These are phyloP conservation scores for Willowsia nigromaculata DNA, from an alignment of 2,888 invertebrate genomes.

Conservation along the genomic window DNA sequence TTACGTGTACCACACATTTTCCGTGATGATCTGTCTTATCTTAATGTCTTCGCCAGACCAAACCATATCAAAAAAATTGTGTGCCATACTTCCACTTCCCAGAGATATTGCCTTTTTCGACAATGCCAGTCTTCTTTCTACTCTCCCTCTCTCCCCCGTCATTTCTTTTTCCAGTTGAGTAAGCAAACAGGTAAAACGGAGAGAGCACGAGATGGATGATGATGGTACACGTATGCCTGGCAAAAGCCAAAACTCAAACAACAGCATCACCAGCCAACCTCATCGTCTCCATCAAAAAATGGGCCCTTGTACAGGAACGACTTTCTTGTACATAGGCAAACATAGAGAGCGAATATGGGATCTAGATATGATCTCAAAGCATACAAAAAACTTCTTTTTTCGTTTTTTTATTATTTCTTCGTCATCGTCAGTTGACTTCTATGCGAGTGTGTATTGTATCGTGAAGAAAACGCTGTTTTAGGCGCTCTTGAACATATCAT, in stretches of 20 bases:
- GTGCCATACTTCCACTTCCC: too few species aligned
- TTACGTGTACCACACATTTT: too few species aligned
- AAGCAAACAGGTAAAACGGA: neutral
- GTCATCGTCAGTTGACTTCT: neutral
- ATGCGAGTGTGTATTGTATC: neutral
- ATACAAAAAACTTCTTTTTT: neutral
- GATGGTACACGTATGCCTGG: neutral
- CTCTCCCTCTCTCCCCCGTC: neutral
- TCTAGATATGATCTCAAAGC: neutral
- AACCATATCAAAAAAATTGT: too few species aligned
- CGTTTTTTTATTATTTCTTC: neutral
- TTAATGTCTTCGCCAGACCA: too few species aligned
- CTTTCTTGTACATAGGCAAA: neutral
- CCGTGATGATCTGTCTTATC: too few species aligned
- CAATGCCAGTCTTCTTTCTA: neutral
- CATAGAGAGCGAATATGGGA: neutral
- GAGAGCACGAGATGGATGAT: neutral
- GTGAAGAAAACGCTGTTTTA: neutral
- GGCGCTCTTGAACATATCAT: neutral
- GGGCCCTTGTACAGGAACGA: neutral
- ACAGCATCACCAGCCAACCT: neutral
- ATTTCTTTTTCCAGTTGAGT: neutral
- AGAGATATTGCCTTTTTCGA: neutral
- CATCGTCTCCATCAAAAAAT: neutral
- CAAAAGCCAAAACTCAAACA: neutral